Percentiles rank a stretch among this genome's conserved stretches.
Evolutionary conservation across 2,797 vertebrate genomes (phyloP).

Genomic region (Chromis chromis): DNA sequence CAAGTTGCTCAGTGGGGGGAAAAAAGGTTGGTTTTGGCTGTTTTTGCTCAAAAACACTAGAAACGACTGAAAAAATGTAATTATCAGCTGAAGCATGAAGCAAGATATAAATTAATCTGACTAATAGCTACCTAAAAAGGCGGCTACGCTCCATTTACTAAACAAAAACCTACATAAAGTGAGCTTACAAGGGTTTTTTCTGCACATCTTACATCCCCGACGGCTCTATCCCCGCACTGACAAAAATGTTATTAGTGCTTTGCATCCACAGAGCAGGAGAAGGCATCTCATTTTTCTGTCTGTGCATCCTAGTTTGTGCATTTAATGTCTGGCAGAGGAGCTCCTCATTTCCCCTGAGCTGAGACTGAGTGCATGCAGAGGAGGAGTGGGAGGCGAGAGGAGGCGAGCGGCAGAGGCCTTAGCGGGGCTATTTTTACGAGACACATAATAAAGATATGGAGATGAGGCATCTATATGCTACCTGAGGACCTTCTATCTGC

Average conservation of each 20-base stretch:
- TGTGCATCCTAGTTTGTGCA: slow-evolving; percentile 54
- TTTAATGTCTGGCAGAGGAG: slow-evolving; percentile 61
- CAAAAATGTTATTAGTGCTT: slow-evolving; percentile 31
- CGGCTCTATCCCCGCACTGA: background rate
- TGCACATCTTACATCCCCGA: background rate
- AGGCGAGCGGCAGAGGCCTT: slow-evolving; percentile 42
- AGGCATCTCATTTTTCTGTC: slow-evolving; percentile 40
- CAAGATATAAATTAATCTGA: no score
- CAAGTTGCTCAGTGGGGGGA: no score
- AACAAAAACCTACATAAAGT: slow-evolving; percentile 6
- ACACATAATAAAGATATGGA: slow-evolving; percentile 77
- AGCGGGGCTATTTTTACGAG: slow-evolving; percentile 76
- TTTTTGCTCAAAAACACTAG: no score
- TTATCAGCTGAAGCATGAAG: no score
- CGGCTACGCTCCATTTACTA: background rate
- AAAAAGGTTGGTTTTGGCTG: no score
- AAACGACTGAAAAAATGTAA: no score
- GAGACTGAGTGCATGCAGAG: slow-evolving; percentile 60
- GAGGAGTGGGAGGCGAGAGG: slow-evolving; percentile 60
- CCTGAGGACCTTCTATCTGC: slow-evolving; percentile 66
- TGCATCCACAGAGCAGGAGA: slow-evolving; percentile 37
- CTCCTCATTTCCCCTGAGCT: slow-evolving; percentile 61
- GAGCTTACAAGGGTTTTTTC: background rate
- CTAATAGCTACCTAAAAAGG: background rate
- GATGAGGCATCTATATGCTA: slow-evolving; percentile 72